Conservation (phyloP, 2,113 vertebrate genomes). For the Motacilla alba region DNA sequence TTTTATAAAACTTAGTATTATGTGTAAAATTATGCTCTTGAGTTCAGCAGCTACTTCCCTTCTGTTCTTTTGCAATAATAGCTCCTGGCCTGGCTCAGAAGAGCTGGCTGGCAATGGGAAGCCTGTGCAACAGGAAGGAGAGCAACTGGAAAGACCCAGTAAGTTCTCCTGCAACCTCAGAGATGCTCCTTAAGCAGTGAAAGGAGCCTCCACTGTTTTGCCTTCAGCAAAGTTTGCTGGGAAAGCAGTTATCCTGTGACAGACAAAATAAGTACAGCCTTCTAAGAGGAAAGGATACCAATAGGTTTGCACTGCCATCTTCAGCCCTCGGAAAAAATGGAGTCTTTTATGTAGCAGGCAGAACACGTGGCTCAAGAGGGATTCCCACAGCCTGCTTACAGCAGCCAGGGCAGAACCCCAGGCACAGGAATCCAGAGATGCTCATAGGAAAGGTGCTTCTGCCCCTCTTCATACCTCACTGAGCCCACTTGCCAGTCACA, state of each 20-base stretch:
- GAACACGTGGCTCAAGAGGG: accelerated
- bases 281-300: background rate
- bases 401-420: background rate
- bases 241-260: background rate
- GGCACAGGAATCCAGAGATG: background rate
- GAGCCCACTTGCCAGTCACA: background rate
- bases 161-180: background rate
- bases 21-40: background rate
- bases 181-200: background rate
- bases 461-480: background rate
- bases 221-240: background rate
- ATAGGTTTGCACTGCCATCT: slow-evolving; percentile 8
- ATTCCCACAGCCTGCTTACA: background rate
- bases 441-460: background rate
- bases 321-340: background rate
- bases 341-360: background rate
- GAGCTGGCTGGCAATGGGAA: background rate
- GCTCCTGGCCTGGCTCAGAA: background rate
- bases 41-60: background rate
- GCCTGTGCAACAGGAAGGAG: background rate
- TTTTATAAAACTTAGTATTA: background rate
- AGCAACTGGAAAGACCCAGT: background rate
- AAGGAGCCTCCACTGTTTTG: background rate
- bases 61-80: background rate
- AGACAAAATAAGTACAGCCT: background rate